Evolutionary conservation across 2,888 invertebrate species (phyloP).

Genomic region (Prosopocoilus inquinatus): DNA sequence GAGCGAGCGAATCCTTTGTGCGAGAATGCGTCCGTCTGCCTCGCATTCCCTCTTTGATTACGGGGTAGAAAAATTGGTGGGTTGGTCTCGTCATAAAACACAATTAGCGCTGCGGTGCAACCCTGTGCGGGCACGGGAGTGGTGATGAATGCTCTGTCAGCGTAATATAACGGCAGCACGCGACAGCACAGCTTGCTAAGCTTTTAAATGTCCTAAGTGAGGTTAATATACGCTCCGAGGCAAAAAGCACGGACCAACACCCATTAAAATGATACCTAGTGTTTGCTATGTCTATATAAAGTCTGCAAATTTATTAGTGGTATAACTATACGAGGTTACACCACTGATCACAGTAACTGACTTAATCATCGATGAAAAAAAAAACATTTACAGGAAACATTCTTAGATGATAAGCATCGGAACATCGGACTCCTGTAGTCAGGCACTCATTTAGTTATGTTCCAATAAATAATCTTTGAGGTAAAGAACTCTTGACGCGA

Average conservation of each 20-base stretch:
- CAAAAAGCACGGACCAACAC: conserved; percentile 10
- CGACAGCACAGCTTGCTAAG: conserved; percentile 33
- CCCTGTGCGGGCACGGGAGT: conserved; percentile 38
- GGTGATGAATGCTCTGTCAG: conserved; percentile 44
- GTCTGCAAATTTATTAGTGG: no score
- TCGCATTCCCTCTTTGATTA: conserved; percentile 7
- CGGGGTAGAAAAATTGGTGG: conserved; percentile 16
- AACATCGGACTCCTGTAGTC: no score
- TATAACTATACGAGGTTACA: no score
- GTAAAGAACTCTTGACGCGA: no score
- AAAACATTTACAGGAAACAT: no score
- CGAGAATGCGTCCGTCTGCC: neutral
- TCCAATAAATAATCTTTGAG: no score
- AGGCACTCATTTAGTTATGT: no score
- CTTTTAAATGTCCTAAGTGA: conserved; percentile 35
- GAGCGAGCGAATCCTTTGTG: neutral
- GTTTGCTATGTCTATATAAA: conserved; percentile 2
- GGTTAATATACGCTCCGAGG: conserved; percentile 21
- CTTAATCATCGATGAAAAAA: no score
- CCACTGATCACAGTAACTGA: no score
- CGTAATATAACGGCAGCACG: conserved; percentile 43
- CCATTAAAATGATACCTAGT: conserved; percentile 10
- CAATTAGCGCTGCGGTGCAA: conserved; percentile 41
- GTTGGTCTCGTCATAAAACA: conserved; percentile 36
- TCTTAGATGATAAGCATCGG: no score